Conservation (phyloP, 92 coral and sea anemone species). For the Phenganax stokvisi region DNA sequence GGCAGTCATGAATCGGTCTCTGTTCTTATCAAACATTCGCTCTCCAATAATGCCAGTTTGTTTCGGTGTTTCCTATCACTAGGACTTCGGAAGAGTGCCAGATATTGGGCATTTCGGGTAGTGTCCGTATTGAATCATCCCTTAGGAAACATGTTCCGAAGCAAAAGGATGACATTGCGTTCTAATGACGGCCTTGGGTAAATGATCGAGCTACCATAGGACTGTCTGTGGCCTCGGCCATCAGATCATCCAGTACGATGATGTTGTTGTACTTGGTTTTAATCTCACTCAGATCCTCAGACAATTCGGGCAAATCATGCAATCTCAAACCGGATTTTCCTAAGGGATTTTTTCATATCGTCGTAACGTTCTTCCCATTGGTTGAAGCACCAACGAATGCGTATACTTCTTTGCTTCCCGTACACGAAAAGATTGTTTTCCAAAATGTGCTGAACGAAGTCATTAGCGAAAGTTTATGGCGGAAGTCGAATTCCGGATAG, state of each 20-base stretch:
- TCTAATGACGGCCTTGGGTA: conserved; percentile 53
- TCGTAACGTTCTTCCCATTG: too few species aligned
- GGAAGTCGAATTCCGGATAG: too few species aligned
- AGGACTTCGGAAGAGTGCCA: conserved; percentile 42
- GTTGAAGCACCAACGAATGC: too few species aligned
- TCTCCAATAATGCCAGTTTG: conserved; percentile 19
- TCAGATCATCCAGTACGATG: conserved; percentile 42
- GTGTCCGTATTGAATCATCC: conserved; percentile 20
- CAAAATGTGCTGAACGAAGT: too few species aligned
- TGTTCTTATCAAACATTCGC: conserved; percentile 42
- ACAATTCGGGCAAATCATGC: conserved; percentile 24
- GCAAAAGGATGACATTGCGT: conserved; percentile 42
- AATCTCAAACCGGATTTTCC: neutral
- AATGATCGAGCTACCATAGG: conserved; percentile 40
- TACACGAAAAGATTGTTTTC: too few species aligned
- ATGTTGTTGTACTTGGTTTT: conserved; percentile 39
- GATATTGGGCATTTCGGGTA: conserved; percentile 25
- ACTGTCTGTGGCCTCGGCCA: conserved; percentile 44
- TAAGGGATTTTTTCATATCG: neutral
- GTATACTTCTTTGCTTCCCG: too few species aligned
- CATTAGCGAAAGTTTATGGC: too few species aligned
- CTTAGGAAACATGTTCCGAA: conserved; percentile 43
- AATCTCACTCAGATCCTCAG: conserved; percentile 39
- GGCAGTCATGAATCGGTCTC: conserved; percentile 47
- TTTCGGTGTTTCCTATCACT: conserved; percentile 18